Conservation (phyloP, 2,888 invertebrate genomes). For the Cotesia congregata region DNA sequence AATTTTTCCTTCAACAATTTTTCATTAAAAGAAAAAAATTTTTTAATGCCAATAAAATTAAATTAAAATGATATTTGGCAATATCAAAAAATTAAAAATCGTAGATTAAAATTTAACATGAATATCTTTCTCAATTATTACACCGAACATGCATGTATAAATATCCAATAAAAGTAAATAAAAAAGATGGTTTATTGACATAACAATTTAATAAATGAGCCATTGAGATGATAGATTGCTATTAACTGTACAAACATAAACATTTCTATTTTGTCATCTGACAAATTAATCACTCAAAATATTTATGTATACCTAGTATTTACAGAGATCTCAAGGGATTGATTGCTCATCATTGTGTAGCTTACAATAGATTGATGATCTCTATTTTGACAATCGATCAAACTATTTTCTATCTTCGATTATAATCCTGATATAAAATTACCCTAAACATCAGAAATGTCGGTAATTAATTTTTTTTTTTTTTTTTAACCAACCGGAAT, state of each 20-base stretch:
- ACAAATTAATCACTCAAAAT: not conserved
- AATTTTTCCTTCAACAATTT: no score
- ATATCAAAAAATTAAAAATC: no score
- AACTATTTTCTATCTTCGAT: no score
- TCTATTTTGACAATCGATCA: no score
- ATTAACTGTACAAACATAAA: not conserved
- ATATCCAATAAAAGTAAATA: not conserved
- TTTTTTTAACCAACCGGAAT: not conserved
- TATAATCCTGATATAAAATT: not conserved
- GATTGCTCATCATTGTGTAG: not conserved
- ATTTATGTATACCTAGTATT: constrained; percentile 1
- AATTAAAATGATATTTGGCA: no score
- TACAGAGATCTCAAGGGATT: not conserved
- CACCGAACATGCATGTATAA: not conserved
- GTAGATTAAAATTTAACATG: no score
- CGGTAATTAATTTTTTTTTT: not conserved
- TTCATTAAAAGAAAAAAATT: no score
- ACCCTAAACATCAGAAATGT: not conserved
- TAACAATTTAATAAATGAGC: not conserved
- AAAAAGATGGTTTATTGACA: not conserved
- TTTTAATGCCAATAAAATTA: no score
- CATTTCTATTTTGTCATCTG: not conserved
- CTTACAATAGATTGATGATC: not conserved
- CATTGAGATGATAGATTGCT: not conserved
- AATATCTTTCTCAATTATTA: no score